These are phyloP conservation scores for Coregonus suidteri DNA, from an alignment of 2,797 vertebrate genomes.

Conservation along the genomic window DNA sequence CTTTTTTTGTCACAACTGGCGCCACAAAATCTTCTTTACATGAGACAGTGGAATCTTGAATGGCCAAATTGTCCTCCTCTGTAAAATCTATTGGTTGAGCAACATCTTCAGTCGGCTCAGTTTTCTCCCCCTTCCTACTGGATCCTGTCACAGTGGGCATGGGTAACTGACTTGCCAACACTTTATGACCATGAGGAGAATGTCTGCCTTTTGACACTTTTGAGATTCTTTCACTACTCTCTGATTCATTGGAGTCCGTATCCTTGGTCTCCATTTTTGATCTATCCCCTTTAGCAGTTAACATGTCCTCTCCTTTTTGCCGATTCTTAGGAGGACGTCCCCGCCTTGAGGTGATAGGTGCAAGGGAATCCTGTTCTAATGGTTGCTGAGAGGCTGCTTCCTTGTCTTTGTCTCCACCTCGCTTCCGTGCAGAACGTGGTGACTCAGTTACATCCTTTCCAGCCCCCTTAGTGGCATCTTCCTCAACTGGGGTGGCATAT, in stretches of 20 bases:
- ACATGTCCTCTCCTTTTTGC: constrained; percentile 79
- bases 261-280: constrained; percentile 82
- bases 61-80: constrained; percentile 43
- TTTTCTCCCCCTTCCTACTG: constrained; percentile 82
- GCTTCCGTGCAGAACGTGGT: constrained; percentile 85
- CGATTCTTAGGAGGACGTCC: constrained; percentile 94
- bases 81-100: constrained; percentile 71
- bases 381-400: constrained; percentile 71
- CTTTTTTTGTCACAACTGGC: constrained; percentile 72
- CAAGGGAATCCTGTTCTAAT: constrained; percentile 73
- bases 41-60: constrained; percentile 52
- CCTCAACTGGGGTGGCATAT: constrained; percentile 90
- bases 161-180: constrained; percentile 63
- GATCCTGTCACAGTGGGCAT: constrained; percentile 60
- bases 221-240: constrained; percentile 73
- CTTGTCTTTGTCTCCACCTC: constrained; percentile 86
- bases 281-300: constrained; percentile 77
- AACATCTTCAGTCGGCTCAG: constrained; percentile 62
- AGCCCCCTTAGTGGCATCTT: constrained; percentile 76
- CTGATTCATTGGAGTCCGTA: constrained; percentile 80
- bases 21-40: constrained; percentile 58
- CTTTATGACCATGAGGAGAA: constrained; percentile 82
- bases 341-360: constrained; percentile 75
- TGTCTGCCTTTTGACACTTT: constrained; percentile 86
- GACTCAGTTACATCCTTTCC: constrained; percentile 85